Conservation (phyloP, 2,888 invertebrate genomes). For the Pristionchus fissidentatus region DNA sequence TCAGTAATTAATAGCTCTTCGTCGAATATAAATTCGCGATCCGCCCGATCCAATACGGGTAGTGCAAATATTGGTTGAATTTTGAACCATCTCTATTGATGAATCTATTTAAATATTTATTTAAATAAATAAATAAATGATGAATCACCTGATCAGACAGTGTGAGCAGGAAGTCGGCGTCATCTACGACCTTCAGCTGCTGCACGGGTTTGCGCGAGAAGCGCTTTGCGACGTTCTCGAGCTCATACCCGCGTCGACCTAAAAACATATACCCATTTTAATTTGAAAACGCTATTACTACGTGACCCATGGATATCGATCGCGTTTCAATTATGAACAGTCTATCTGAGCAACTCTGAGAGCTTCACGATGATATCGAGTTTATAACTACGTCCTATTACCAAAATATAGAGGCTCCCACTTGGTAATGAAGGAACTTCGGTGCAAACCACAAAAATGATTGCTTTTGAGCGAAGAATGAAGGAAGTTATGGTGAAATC, state of each 20-base stretch:
- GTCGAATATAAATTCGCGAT: not conserved
- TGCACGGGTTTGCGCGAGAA: conserved; percentile 43
- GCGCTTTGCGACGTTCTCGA: conserved; percentile 33
- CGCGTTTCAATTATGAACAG: no score
- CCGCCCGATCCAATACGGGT: not conserved
- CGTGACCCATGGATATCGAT: no score
- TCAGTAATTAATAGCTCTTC: no score
- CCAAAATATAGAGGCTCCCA: no score
- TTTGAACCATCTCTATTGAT: not conserved
- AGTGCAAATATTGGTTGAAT: not conserved
- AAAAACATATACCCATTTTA: no score
- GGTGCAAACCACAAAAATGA: no score
- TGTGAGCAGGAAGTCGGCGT: conserved; percentile 39
- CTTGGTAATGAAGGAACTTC: no score
- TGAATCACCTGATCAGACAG: conserved; percentile 38
- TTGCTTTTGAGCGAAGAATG: no score
- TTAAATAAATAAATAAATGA: not conserved
- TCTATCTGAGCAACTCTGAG: no score
- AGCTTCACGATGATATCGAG: no score
- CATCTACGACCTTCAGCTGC: conserved; percentile 45
- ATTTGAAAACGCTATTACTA: no score
- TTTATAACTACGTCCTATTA: no score
- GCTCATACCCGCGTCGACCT: conserved; percentile 46
- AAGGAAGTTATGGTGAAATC: not conserved
- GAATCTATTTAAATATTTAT: not conserved